Conservation (phyloP, 1,140 invertebrate species). For the Homalodisca vitripennis region DNA sequence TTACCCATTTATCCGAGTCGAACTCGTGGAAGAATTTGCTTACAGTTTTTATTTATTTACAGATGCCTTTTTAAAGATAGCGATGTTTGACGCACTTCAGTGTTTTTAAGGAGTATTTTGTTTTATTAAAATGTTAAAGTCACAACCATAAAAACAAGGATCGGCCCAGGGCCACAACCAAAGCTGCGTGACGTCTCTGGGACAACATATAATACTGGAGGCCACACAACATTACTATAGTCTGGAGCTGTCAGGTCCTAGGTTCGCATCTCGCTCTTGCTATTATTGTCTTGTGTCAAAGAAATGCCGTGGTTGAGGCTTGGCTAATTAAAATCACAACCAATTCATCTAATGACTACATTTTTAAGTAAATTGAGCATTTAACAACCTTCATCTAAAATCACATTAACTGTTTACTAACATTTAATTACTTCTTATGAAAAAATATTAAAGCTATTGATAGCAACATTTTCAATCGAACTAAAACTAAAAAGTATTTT, state of each 20-base stretch:
- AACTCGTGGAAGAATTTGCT: conserved; percentile 8
- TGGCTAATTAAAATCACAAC: background rate
- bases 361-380: background rate
- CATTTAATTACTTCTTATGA: background rate
- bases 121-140: background rate
- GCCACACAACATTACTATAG: background rate
- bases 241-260: background rate
- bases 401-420: background rate
- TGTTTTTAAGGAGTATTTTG: background rate
- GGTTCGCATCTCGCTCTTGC: background rate
- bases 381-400: background rate
- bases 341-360: background rate
- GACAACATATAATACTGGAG: conserved; percentile 26
- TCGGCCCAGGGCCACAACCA: background rate
- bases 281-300: conserved; percentile 20
- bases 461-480: too few relatives aligned
- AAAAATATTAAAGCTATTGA: background rate
- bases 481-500: too few relatives aligned
- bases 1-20: background rate
- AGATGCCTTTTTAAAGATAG: conserved; percentile 5
- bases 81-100: background rate
- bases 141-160: conserved; percentile 21
- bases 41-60: conserved; percentile 4
- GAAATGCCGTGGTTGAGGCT: background rate
- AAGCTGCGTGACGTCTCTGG: background rate